These are phyloP conservation scores for Coptodon rendalli DNA, from an alignment of 2,113 vertebrate genomes.

Conservation along the genomic window DNA sequence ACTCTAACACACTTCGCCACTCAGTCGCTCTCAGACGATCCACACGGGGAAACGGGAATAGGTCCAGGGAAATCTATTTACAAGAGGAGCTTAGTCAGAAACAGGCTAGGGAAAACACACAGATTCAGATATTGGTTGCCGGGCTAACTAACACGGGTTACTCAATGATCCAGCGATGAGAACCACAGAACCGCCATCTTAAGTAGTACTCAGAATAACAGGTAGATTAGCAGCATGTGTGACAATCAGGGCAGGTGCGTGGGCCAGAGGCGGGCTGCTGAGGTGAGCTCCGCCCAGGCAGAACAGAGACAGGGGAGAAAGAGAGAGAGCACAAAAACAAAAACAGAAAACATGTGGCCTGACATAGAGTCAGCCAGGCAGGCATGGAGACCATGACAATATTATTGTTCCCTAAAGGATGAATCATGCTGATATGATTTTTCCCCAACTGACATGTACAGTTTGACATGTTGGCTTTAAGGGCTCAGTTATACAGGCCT, in stretches of 20 bases:
- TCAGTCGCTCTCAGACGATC: neutral
- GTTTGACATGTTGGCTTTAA: neutral
- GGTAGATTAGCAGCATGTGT: neutral
- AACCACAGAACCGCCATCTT: neutral
- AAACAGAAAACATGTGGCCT: neutral
- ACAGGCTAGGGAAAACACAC: neutral
- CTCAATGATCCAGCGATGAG: neutral
- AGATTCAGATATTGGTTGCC: neutral
- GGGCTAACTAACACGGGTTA: rapidly evolving
- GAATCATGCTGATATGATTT: neutral
- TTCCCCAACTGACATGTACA: neutral
- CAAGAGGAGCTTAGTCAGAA: neutral
- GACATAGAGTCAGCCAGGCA: neutral
- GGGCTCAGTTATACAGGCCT: neutral
- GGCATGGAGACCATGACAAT: neutral
- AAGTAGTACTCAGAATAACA: neutral
- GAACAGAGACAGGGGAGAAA: neutral
- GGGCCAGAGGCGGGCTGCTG: neutral
- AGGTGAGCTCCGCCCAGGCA: neutral
- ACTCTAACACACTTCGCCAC: neutral
- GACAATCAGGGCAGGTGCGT: neutral
- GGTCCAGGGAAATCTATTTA: neutral
- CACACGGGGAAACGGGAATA: neutral
- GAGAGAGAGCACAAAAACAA: neutral
- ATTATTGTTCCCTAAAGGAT: neutral